Evolutionary conservation across 2,888 invertebrate genomes (phyloP).

Genomic region (Calameuta filiformis): DNA sequence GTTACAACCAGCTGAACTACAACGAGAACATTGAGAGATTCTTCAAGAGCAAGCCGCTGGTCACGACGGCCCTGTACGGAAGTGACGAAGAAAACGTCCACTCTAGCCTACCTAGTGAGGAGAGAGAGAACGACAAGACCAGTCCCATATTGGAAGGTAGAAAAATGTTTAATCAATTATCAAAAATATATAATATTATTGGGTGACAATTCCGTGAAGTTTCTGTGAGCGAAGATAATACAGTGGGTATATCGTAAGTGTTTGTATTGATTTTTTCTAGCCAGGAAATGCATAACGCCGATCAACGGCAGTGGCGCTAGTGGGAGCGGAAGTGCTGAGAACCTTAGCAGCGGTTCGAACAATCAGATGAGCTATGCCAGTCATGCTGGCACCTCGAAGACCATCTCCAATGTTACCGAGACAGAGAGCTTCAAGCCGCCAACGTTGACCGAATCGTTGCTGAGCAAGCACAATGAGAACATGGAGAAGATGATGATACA

Average conservation of each 20-base stretch:
- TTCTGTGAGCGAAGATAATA: background rate
- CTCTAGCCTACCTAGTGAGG: conserved; percentile 40
- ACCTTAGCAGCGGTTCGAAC: conserved; percentile 72
- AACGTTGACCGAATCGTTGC: conserved; percentile 72
- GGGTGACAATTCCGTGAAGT: background rate
- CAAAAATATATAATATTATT: background rate
- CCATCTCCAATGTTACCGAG: conserved; percentile 53
- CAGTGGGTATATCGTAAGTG: background rate
- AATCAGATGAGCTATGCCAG: conserved; percentile 68
- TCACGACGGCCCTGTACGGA: conserved; percentile 38
- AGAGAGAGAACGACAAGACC: conserved; percentile 42
- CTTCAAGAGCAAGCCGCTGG: conserved; percentile 54
- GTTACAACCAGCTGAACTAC: conserved; percentile 87
- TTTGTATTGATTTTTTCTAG: conserved; percentile 20
- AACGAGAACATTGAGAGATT: conserved; percentile 82
- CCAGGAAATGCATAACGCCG: conserved; percentile 66
- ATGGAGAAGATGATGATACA: conserved; percentile 86
- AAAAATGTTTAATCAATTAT: background rate
- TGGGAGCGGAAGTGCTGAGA: conserved; percentile 71
- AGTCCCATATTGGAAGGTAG: conserved; percentile 39
- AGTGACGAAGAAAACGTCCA: conserved; percentile 54
- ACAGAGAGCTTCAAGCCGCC: conserved; percentile 66
- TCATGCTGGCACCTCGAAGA: conserved; percentile 66
- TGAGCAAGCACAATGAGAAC: conserved; percentile 78
- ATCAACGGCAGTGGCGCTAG: conserved; percentile 69